Evolutionary conservation across 2,113 vertebrate species (phyloP), one percentile per base, ranked within the genome.

Genomic region (Litocranius walleri): DNA sequence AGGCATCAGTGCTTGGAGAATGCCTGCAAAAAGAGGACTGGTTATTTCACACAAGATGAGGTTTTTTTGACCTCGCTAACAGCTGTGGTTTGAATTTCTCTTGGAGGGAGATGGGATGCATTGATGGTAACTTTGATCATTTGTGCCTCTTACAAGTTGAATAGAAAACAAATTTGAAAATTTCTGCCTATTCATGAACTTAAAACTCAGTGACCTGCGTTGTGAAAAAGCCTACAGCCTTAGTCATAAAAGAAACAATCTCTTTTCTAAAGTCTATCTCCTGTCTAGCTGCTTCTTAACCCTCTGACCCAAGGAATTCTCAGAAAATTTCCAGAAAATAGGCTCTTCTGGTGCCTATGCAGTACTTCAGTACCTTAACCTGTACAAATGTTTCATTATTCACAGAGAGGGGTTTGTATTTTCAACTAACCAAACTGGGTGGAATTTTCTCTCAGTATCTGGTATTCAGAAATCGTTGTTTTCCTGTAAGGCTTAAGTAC

Each of bases 111-210:
- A 88, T 0, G 25, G 3, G 30, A 29, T 33, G 8, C 4, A 67
- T 14, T 56, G 45, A 43, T 1, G n/a, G 29, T 45, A 78, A 83
- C 1, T 45, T 8, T 77, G 56, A 13, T 36, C 25, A 52, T 23
- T 62, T 52, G 29, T 16, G 3, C 3, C 36, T 57, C 21, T 80
- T 48, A 83, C 3, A 5, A 17, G 14, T 25, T 74, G 3, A 77
- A 17, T 3, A 61, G 30, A 82, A 94, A 3, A 82, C 16, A 56
- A 88, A 91, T 45, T 52, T 71, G 9, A 57, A 56, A 43, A 92
- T 80, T 25, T 92, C 56, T 94, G 56, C 62, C 74, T 92, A 84
- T 64, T 85, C 25, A 52, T 59, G 36, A 80, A 81, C 57, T 81
- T 74, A 43, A 89, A 92, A 80, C 40, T 16, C 27, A 57, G 27